Conservation (phyloP, 2,797 vertebrate species). For the Chiroxiphia lanceolata region DNA sequence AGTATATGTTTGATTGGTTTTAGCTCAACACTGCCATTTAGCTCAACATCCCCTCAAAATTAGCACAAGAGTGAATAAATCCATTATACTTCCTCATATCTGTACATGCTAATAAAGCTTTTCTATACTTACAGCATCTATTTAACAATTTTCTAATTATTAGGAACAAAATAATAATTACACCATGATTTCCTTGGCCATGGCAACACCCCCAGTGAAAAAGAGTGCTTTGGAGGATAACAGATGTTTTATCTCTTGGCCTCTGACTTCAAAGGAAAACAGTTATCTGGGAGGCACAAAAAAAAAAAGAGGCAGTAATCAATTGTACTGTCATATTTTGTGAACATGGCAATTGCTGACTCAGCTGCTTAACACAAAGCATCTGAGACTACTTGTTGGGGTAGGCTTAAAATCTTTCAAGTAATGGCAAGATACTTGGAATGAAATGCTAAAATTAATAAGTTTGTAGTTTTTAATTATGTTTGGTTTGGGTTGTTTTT, state of each 20-base stretch:
- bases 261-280: slow-evolving; percentile 55
- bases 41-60: background rate
- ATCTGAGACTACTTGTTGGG: background rate
- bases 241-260: slow-evolving; percentile 49
- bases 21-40: background rate
- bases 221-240: slow-evolving; percentile 27
- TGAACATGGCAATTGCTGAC: slow-evolving; percentile 20
- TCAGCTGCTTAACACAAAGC: slow-evolving; percentile 10
- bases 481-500: background rate
- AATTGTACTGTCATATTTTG: slow-evolving; percentile 52
- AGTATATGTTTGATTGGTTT: background rate
- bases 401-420: slow-evolving; percentile 8
- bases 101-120: background rate
- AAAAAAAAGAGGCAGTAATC: slow-evolving; percentile 18
- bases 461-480: background rate
- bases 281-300: slow-evolving; percentile 11
- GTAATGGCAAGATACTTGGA: background rate
- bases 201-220: background rate
- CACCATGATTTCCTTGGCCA: background rate
- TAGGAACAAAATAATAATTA: slow-evolving; percentile 34
- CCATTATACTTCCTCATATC: background rate
- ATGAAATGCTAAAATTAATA: background rate
- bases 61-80: background rate
- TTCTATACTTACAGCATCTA: background rate
- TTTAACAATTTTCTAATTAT: slow-evolving; percentile 30